Base-by-base conservation (phyloP, 2,888 invertebrate species). In the Microchrysa polita region DNA sequence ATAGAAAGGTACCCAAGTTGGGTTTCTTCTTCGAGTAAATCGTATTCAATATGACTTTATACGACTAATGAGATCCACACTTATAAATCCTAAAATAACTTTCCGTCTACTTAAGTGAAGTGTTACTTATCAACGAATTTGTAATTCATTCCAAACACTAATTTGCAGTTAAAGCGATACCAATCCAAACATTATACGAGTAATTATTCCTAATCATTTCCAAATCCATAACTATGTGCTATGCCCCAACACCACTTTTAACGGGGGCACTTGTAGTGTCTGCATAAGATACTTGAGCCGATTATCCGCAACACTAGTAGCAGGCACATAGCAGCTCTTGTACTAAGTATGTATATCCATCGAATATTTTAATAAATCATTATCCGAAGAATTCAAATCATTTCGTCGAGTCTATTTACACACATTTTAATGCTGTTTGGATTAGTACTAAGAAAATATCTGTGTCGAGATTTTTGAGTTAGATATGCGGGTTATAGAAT, bases 281-380 rank as follows among this genome's bases (percentile, higher is more conserved):
- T 34, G 27, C 27, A 44, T 7, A 20, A 14, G 48, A 14, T 14
- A 48, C 57, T 69, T 20, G 16, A 16, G 27, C 40, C 20, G 53
- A 67, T 67, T 53, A 69, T 20, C 69, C 55, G 69, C 20, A 69
- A 69, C 55, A 69, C 69, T 69, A 57, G 69, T 69, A 69, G 69
- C 69, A 69, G 7, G 27, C 27, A 34, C 27, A 34, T 34, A 34
- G 27, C 27, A 34, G n/a, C n/a, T n/a, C 27, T 16, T 18, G 22
- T 40, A n/a, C n/a, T n/a, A n/a, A n/a, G n/a, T n/a, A 40, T 55
- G 57, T 55, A 40, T 40, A 55, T 69, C 22, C 16, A 55, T 40
- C 42, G 42, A 69, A 69, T 42, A 69, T 57, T 55, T n/a, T 55
- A 69, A 69, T 69, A 69, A 69, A 57, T 57, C 69, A 69, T 22